A percentile compares a stretch with the other conserved stretches of the same genome.
These are phyloP conservation scores for Drosophila prolongata DNA, from an alignment of 2,888 invertebrate species.

Conservation along the genomic window DNA sequence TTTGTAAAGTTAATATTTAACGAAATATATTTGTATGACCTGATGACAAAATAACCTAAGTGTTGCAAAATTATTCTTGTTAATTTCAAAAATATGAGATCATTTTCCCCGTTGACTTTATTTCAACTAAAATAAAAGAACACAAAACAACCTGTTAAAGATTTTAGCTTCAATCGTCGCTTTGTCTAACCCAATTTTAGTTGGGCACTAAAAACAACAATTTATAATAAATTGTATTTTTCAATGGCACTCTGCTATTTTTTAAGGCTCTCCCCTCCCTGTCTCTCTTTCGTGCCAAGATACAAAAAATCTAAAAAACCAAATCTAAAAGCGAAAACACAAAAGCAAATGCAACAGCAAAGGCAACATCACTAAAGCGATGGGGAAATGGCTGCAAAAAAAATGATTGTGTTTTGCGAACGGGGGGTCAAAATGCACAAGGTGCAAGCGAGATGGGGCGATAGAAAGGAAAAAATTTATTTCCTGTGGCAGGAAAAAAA, in stretches of 20 bases:
- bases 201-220: conserved; percentile 44
- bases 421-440: conserved; percentile 64
- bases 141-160: conserved; percentile 16
- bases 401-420: conserved; percentile 68
- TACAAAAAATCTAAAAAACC: conserved; percentile 32
- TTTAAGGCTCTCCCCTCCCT: conserved; percentile 19
- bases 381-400: conserved; percentile 43
- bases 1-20: too few relatives aligned
- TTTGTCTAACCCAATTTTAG: conserved; percentile 54
- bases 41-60: not conserved
- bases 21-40: too few relatives aligned
- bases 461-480: conserved; percentile 68
- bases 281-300: not conserved
- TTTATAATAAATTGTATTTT: conserved; percentile 60
- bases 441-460: conserved; percentile 55
- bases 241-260: conserved; percentile 71
- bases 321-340: conserved; percentile 62
- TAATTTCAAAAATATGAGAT: not conserved
- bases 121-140: not conserved
- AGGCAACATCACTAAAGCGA: conserved; percentile 44
- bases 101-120: not conserved
- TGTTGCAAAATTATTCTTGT: too few relatives aligned
- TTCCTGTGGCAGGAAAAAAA: conserved; percentile 73
- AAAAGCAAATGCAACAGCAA: conserved; percentile 66
- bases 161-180: conserved; percentile 10